Evolutionary conservation across 2,797 vertebrate genomes (phyloP), one percentile per base, ranked within the genome.

Genomic region (Cossypha polioptera): DNA sequence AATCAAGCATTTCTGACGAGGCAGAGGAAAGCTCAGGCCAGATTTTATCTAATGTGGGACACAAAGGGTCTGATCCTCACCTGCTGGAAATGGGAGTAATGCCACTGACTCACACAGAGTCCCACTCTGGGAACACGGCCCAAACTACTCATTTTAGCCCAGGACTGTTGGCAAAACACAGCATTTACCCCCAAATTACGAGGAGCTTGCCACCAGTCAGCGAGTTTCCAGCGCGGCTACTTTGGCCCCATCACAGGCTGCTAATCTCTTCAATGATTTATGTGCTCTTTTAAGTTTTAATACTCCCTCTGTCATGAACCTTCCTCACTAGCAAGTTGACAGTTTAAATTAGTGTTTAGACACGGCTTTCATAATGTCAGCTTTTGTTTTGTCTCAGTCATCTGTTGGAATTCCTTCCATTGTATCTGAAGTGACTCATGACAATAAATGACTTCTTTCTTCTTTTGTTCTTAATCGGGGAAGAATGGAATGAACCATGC

Each of bases 281-380:
- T 97, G 97, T 97, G 96, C 96, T 93, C 96, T 97, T 98, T 97
- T 96, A 98, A 97, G 97, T 95, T 97, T 97, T 97, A 97, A 97
- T 98, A 97, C 97, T 97, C 96, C 79, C 83, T 98, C 97, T 98
- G 97, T 97, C 97, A 97, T 95, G 96, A 97, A 94, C 95, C 96
- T 97, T 97, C 97, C 91, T 97, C 97, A 88, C 97, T 97, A 97
- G 96, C 93, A 96, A 97, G 95, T 95, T 98, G 98, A 98, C 98
- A 98, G 97, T 96, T 97, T 98, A 97, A 98, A 98, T 98, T 96
- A 98, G 97, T 97, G 97, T 98, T 98, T 98, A 98, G 97, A 97
- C 97, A 96, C 78, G 97, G 97, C 97, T 98, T 97, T 98, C 97
- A 97, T 96, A 97, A 97, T 97, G 97, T 97, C 97, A 97, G 97